Base-by-base conservation (phyloP, 2,888 invertebrate species). In the Mimas tiliae region DNA sequence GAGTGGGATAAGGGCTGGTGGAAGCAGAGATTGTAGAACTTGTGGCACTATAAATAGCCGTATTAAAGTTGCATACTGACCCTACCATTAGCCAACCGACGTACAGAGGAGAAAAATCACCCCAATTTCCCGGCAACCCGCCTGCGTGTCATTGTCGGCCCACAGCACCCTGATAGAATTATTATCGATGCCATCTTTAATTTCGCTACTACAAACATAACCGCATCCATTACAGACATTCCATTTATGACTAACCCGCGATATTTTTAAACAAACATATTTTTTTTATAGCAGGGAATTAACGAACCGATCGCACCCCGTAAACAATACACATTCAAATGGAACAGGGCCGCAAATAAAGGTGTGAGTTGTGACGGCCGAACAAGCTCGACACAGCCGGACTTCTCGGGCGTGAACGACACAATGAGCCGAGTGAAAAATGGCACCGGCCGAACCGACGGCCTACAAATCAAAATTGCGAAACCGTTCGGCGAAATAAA, bases 161-260 rank as follows among this genome's bases (percentile, higher is more conserved):
- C 86, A 82, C 77, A 80, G 81, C 83, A 76, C 84, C 78, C 86
- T 93, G 94, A 94, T 94, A 91, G 94, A 93, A 92, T 86, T 90
- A 91, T 94, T 94, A 94, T 94, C 94, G 90, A 93, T 89, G 89
- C 92, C 90, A 94, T 94, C 94, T 94, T 94, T 94, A 94, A 94
- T 94, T 94, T 94, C 90, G 89, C 87, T 74, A 81, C 75, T 72
- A 80, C 87, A 86, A 91, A 90, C 86, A 88, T 81, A 80, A 80
- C 69, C 66, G 63, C 64, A 55, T 65, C 66, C 72, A 71, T 51
- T 67, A 51, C 62, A 66, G 64, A 66, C 64, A 53, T 47, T 53
- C 47, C 14, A 47, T 64, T 64, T 55, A 64, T 52, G 63, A 70
- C 38, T 66, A 34, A 19, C 38, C 27, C 48, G 58, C 38, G 12